A percentile compares a stretch with the other conserved stretches of the same genome.
phyloP scores from a whole-genome alignment of 2,888 invertebrate genomes.

The Dichetophora obliterata region DNA sequence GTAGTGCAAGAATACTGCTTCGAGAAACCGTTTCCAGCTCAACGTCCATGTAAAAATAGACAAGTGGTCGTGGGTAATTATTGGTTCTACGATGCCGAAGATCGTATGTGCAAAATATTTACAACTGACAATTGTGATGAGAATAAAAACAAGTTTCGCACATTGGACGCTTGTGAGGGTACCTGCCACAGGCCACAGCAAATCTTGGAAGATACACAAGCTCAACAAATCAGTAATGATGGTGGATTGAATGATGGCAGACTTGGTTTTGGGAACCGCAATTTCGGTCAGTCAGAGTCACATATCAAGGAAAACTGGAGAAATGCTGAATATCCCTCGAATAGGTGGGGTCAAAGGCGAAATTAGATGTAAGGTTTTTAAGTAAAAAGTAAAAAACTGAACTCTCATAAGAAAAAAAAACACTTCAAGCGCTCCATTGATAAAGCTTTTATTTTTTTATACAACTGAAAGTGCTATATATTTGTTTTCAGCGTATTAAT shows the following conservation, averaged over 20 bases:
- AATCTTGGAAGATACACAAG: neutral
- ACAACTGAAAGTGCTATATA: too few relatives aligned
- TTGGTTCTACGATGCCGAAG: conserved; percentile 63
- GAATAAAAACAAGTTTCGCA: conserved; percentile 59
- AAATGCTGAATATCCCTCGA: neutral
- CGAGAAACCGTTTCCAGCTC: conserved; percentile 49
- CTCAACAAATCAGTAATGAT: neutral
- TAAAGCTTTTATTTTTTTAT: too few relatives aligned
- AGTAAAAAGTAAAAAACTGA: neutral
- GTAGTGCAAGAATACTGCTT: conserved; percentile 58
- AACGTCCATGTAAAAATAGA: conserved; percentile 50
- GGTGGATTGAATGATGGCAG: neutral
- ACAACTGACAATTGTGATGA: conserved; percentile 62
- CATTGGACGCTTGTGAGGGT: conserved; percentile 56
- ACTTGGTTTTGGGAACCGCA: neutral
- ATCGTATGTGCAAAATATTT: conserved; percentile 60
- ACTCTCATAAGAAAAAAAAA: too few relatives aligned
- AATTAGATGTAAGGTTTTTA: neutral
- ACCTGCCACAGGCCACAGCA: conserved; percentile 52
- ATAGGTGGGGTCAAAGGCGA: neutral
- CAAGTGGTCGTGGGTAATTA: conserved; percentile 53
- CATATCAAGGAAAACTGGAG: conserved; percentile 4
- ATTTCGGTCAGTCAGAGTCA: conserved; percentile 30
- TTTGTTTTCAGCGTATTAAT: too few relatives aligned
- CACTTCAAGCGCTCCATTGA: too few relatives aligned